Evolutionary conservation across 2,113 vertebrate species (phyloP).

Genomic region (Emydura subglobosa): DNA sequence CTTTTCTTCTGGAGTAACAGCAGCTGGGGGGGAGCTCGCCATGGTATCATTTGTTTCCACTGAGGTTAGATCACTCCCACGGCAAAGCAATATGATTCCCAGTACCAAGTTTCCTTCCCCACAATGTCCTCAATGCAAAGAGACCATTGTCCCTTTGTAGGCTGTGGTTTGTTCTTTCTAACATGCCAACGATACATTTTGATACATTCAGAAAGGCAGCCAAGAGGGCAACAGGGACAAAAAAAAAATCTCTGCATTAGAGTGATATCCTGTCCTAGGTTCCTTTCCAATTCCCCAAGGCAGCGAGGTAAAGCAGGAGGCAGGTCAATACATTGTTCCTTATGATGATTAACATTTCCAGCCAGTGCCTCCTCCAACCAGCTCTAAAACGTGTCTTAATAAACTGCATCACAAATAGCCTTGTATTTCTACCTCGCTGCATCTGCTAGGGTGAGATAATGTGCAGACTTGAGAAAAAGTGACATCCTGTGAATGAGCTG

Average conservation of each 20-base stretch:
- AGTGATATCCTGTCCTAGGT: neutral
- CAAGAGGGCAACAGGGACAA: neutral
- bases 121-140: neutral
- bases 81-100: slow-evolving; percentile 7
- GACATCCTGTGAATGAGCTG: slow-evolving; percentile 54
- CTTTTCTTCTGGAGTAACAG: slow-evolving; percentile 54
- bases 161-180: neutral
- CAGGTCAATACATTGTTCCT: slow-evolving; percentile 34
- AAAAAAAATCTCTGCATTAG: neutral
- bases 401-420: slow-evolving; percentile 66
- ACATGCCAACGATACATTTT: neutral
- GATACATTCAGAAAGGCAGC: neutral
- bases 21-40: slow-evolving; percentile 1
- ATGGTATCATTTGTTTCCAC: slow-evolving; percentile 36
- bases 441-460: slow-evolving; percentile 75
- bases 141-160: neutral
- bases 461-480: slow-evolving; percentile 51
- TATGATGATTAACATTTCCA: slow-evolving; percentile 70
- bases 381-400: slow-evolving; percentile 71
- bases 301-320: slow-evolving; percentile 19
- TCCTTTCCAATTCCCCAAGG: slow-evolving; percentile 1
- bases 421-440: slow-evolving; percentile 64
- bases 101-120: neutral
- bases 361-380: slow-evolving; percentile 47
- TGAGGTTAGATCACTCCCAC: slow-evolving; percentile 35